Base-by-base conservation (phyloP, 53 echinoderm and acorn worm species). In the Paracentrotus lividus region DNA sequence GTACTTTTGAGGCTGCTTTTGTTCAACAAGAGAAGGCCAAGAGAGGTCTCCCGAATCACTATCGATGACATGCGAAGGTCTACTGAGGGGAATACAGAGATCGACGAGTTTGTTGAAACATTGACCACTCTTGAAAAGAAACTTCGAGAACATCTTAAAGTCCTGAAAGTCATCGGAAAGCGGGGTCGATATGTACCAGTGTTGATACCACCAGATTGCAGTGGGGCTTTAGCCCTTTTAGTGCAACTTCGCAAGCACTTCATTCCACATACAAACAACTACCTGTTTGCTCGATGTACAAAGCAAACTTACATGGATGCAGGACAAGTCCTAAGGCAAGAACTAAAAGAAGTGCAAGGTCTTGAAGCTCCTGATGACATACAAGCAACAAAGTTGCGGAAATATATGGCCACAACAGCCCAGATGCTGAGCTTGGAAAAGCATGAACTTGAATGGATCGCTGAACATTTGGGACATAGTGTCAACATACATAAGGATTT, bases 21-120 rank as follows among this genome's bases (percentile, higher is more conserved):
- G 61, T 96, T 96, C 94, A 96, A 96, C 90, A 94, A 94, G 44
- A 53, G 96, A 65, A 66, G 94, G 56, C 95, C 95, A 77, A 66
- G 76, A 21, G 89, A 96, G 85, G 40, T 96, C 12, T 92, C 94
- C 16, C 60, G 92, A 38, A 77, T 96, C 13, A 96, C 94, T 27
- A 33, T 94, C 24, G 61, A 94, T 36, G 81, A 88, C 89, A 88
- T 55, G n/a, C 72, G 92, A 16, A 69, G 84, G 64, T 76, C 94
- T 85, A 52, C 85, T 33, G 86, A 84, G 88, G 68, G 88, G 38
- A 49, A 84, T 36, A 45, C 88, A 33, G 89, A 57, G 24, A 81
- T 94, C 27, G 88, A 86, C 29, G 96, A 94, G 68, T 56, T 96
- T 32, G 77, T 40, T 42, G 88, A 92, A 7, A 65, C 55, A 26